Evolutionary conservation across 2,113 vertebrate genomes (phyloP).

Genomic region (Apodemus speciosus): DNA sequence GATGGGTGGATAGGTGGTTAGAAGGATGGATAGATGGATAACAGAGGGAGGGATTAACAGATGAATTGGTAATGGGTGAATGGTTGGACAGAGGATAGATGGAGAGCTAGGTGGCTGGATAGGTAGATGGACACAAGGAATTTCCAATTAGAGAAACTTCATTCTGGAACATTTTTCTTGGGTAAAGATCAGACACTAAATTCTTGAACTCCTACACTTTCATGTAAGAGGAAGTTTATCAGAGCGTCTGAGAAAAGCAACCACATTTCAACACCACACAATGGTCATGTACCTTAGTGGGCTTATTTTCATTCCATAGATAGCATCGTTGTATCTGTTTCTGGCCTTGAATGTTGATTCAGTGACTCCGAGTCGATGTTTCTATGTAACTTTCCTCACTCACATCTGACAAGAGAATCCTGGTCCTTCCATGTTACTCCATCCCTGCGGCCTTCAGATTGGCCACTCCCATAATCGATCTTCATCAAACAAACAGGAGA

Average conservation of each 20-base stretch:
- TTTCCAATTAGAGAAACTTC: background rate
- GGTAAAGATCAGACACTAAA: background rate
- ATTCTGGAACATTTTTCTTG: background rate
- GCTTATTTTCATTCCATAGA: background rate
- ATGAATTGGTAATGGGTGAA: background rate
- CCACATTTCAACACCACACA: background rate
- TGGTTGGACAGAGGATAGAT: too few species aligned
- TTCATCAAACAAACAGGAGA: background rate
- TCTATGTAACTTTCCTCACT: background rate
- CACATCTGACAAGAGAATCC: rapidly evolving
- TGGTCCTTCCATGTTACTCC: background rate
- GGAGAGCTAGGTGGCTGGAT: background rate
- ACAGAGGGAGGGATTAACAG: background rate
- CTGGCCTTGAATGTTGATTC: background rate
- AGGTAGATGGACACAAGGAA: background rate
- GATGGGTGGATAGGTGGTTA: too few species aligned
- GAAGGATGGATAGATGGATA: background rate
- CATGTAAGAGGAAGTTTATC: background rate
- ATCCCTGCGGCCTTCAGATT: background rate
- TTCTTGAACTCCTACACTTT: background rate
- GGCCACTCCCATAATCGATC: background rate
- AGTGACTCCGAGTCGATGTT: background rate
- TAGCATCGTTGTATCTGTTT: background rate
- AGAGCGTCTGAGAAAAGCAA: background rate
- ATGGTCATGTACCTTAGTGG: background rate